Evolutionary conservation across 2,113 vertebrate species (phyloP).

Genomic region (Microcebus murinus): DNA sequence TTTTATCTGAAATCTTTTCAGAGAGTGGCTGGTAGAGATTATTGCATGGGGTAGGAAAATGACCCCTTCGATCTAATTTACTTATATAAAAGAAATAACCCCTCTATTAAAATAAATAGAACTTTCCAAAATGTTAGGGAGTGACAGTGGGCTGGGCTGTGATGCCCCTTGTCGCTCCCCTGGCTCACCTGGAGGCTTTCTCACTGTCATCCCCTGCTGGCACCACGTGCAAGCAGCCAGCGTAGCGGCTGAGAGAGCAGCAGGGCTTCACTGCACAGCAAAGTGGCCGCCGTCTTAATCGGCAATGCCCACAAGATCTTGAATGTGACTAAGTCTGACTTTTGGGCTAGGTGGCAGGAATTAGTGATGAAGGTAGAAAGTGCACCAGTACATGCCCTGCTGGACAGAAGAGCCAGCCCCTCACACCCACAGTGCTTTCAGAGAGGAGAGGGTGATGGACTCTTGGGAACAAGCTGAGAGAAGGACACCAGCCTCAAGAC

Average conservation of each 20-base stretch:
- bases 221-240: no score
- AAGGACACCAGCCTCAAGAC: neutral
- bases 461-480: neutral
- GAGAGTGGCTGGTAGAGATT: neutral
- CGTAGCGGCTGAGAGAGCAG: neutral
- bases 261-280: neutral
- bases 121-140: neutral
- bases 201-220: neutral
- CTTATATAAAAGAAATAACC: neutral
- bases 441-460: neutral
- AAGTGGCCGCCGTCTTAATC: neutral
- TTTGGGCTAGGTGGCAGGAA: neutral
- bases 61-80: neutral
- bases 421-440: neutral
- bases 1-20: neutral
- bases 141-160: neutral
- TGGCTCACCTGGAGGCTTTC: neutral
- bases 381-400: neutral
- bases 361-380: neutral
- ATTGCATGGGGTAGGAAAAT: neutral
- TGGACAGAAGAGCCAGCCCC: neutral
- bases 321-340: neutral
- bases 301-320: neutral
- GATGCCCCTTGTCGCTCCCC: accelerated
- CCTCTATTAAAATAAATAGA: neutral